Conservation (phyloP, 1,140 invertebrate species). For the Drosophila willistoni region DNA sequence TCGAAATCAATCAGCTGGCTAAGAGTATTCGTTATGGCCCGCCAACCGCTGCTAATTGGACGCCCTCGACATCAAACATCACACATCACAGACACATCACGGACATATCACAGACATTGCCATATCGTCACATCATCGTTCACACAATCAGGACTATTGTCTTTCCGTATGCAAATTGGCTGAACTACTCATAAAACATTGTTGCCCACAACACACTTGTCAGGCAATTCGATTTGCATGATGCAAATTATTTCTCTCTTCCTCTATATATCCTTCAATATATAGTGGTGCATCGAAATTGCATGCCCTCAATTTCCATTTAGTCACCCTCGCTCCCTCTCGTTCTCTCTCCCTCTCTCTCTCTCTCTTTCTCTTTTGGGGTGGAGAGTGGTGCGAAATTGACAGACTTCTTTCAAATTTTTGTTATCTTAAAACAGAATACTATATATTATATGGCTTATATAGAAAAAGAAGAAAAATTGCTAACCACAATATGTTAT, state of each 20-base stretch:
- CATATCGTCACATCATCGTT: slow-evolving; percentile 10
- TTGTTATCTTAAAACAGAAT: no score
- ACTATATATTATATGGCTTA: no score
- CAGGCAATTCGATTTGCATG: slow-evolving; percentile 8
- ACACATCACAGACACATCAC: neutral
- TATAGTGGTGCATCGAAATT: neutral
- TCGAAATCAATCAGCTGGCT: slow-evolving; percentile 22
- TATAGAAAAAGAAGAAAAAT: no score
- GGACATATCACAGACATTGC: neutral
- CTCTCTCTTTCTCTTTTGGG: no score
- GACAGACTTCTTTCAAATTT: no score
- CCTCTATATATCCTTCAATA: neutral
- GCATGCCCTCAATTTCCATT: no score
- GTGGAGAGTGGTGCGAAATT: no score
- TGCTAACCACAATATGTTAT: no score
- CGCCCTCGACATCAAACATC: slow-evolving; percentile 13
- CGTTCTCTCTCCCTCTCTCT: no score
- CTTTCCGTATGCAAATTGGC: slow-evolving; percentile 25
- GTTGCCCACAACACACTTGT: slow-evolving; percentile 5
- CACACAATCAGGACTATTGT: slow-evolving; percentile 28
- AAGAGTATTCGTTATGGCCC: slow-evolving; percentile 29
- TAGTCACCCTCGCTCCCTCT: no score
- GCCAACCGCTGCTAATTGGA: slow-evolving; percentile 48
- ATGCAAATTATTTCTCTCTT: neutral
- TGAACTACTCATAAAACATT: slow-evolving; percentile 9